Evolutionary conservation across 2,113 vertebrate genomes (phyloP), one percentile per base, ranked within the genome.

Genomic region (Microcebus ravelobensis): DNA sequence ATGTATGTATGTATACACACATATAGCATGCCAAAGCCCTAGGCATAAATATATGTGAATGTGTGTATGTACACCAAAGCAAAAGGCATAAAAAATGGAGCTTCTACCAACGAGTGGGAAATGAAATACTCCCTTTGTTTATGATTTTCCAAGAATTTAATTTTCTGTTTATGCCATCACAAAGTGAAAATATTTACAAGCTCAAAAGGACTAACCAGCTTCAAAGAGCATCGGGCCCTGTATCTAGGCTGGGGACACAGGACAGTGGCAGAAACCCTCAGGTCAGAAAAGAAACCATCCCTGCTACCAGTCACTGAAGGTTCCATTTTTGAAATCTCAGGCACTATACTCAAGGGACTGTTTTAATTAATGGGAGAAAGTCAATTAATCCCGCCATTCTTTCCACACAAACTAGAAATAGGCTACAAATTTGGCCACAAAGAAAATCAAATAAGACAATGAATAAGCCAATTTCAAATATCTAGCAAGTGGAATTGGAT

Each of bases 361-460:
- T 91, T 97, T 93, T 90, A 87, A 97, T 97, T 96, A 97, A 91
- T 63, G 59, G 63, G 63, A 93, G 76, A 91, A 96, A 97, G 96
- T 96, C 95, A 93, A 96, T 96, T 96, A 95, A 96, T 93, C 48
- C 77, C 31, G 67, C 93, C 23, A 91, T 97, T 98, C 94, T 97
- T 91, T 42, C 95, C 91, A 97, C 61, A 96, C 67, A 94, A 93
- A 73, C 94, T 77, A 89, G 97, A 98, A 97, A 97, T 71, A 77
- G 91, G 65, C 96, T 80, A 95, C 86, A 76, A 94, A 96, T 94
- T 81, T 87, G 86, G 89, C 86, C 73, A 88, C 89, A 97, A 97
- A 97, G 96, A 89, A 92, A 96, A 95, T 73, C 85, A 67, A 93
- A 96, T 57, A 74, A 96, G 93, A 97, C 91, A 87, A 96, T 85